Evolutionary conservation across 2,113 vertebrate species (phyloP).

Genomic region (Chamaetylas fuelleborni): DNA sequence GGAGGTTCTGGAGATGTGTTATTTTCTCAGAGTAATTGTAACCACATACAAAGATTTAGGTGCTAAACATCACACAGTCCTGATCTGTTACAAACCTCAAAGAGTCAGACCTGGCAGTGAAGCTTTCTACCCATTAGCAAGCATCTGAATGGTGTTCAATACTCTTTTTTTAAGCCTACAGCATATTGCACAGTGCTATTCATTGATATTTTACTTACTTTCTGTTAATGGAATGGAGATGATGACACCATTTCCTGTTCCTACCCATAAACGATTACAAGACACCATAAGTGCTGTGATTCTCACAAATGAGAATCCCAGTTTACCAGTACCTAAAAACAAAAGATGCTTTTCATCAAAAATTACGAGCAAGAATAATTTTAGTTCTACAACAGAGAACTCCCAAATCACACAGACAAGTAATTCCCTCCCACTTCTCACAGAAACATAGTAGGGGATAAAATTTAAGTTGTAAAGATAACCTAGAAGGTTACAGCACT

Average conservation of each 20-base stretch:
- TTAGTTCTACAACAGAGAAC: conserved; percentile 1
- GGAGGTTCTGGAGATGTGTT: neutral
- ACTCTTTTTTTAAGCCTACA: neutral
- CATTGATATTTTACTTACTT: conserved; percentile 76
- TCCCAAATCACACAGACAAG: neutral
- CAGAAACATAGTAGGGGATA: neutral
- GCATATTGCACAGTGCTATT: conserved; percentile 24
- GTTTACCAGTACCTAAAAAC: conserved; percentile 85
- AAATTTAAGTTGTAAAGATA: neutral
- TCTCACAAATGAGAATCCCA: conserved; percentile 91
- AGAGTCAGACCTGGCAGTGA: neutral
- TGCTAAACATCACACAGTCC: neutral
- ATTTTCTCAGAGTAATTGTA: neutral
- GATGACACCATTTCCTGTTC: conserved; percentile 92
- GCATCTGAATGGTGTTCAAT: neutral
- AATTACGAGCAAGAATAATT: conserved; percentile 36
- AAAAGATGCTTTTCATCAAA: conserved; percentile 57
- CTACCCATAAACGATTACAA: conserved; percentile 89
- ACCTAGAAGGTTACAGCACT: neutral
- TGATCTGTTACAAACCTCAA: neutral
- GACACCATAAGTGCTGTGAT: conserved; percentile 92
- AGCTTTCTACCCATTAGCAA: conserved; percentile 18
- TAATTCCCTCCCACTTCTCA: conserved; percentile 3
- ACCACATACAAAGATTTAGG: neutral
- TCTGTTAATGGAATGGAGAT: conserved; percentile 92